Conservation (phyloP, 2,113 vertebrate genomes). For the Urocitellus parryii region DNA sequence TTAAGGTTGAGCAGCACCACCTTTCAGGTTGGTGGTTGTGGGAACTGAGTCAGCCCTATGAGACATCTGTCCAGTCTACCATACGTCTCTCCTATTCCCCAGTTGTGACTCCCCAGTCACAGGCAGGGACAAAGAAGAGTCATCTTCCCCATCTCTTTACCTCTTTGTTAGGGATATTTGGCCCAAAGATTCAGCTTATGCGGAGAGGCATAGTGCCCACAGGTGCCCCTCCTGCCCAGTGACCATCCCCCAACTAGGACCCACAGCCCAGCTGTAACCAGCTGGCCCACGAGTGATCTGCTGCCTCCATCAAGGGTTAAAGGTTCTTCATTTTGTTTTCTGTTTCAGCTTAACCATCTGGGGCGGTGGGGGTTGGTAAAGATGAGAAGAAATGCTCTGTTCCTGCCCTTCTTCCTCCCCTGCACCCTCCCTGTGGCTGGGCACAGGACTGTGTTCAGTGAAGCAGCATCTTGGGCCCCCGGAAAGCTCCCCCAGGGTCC, state of each 20-base stretch:
- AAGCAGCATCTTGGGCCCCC: background rate
- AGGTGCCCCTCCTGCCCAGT: background rate
- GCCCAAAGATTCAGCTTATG: background rate
- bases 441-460: background rate
- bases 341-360: slow-evolving; percentile 40
- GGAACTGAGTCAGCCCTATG: background rate
- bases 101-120: background rate
- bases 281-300: slow-evolving; percentile 11
- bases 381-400: slow-evolving; percentile 18
- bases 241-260: background rate
- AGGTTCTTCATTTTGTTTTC: slow-evolving; percentile 58
- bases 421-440: background rate
- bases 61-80: background rate
- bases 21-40: background rate
- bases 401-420: background rate
- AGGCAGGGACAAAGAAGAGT: background rate
- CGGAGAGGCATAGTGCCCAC: background rate
- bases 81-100: background rate
- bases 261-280: background rate
- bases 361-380: background rate
- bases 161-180: background rate
- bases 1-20: background rate
- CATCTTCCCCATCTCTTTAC: background rate
- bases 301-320: slow-evolving; percentile 47
- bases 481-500: background rate